Percentiles rank a stretch among this genome's conserved stretches.
Evolutionary conservation across 2,113 vertebrate genomes (phyloP).

Genomic region (Epinephelus cyanopodus): DNA sequence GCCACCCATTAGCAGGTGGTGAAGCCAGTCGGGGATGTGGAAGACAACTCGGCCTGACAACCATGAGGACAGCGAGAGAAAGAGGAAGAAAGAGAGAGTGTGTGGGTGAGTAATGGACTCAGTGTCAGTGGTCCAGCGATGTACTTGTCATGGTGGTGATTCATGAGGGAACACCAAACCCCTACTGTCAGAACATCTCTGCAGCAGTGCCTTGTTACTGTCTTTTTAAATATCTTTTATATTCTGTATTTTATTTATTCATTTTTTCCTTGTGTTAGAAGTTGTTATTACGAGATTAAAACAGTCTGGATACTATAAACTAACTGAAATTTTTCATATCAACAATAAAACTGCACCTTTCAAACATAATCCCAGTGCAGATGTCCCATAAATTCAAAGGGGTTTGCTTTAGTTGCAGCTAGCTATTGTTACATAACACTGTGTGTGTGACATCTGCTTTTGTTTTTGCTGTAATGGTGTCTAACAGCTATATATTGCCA

Average conservation of each 20-base stretch:
- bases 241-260: not conserved
- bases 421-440: not conserved
- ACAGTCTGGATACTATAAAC: not conserved
- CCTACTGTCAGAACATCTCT: not conserved
- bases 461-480: not conserved
- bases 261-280: not conserved
- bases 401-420: too few species aligned
- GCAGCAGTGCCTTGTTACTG: not conserved
- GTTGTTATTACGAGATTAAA: not conserved
- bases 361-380: not conserved
- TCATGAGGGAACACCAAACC: not conserved
- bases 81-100: not conserved
- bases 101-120: not conserved
- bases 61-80: not conserved
- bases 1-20: constrained; percentile 94
- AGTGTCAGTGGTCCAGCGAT: not conserved
- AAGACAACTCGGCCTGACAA: constrained; percentile 88
- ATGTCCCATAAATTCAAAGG: not conserved
- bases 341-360: not conserved
- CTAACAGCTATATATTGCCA: too few species aligned
- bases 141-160: not conserved
- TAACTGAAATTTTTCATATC: not conserved
- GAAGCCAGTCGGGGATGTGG: constrained; percentile 92
- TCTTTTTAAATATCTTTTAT: too few species aligned
- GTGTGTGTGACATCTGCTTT: not conserved